These are phyloP conservation scores for Hipposideros armiger DNA, from an alignment of 2,113 vertebrate genomes.

Conservation along the genomic window DNA sequence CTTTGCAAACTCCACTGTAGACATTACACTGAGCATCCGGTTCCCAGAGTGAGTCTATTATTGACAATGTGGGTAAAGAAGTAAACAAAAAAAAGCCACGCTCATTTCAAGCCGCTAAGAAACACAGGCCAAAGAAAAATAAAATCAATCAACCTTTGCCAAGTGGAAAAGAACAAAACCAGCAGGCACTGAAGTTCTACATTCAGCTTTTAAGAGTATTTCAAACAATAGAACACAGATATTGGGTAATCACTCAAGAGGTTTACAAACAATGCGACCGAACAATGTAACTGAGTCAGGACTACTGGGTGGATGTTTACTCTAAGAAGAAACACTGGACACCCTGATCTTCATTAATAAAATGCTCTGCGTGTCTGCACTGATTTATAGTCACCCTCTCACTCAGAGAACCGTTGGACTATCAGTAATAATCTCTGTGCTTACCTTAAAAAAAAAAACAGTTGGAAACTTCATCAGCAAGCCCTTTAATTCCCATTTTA, in stretches of 20 bases:
- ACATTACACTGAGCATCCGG: background rate
- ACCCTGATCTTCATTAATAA: background rate
- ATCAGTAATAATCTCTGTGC: background rate
- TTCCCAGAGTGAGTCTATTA: constrained; percentile 42
- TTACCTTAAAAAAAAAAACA: background rate
- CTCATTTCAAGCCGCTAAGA: constrained; percentile 71
- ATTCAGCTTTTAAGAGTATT: constrained; percentile 51
- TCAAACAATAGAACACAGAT: constrained; percentile 65
- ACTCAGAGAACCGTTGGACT: background rate
- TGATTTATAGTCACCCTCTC: background rate
- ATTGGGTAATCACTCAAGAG: background rate
- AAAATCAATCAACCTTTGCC: constrained; percentile 76
- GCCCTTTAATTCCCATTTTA: background rate
- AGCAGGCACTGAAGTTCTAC: constrained; percentile 46
- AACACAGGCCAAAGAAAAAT: constrained; percentile 73
- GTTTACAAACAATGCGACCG: constrained; percentile 29
- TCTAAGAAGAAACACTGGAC: background rate
- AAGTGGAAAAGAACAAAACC: constrained; percentile 77
- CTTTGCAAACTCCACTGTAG: constrained; percentile 4
- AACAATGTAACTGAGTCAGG: background rate
- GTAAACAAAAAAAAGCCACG: constrained; percentile 57
- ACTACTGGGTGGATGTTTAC: background rate
- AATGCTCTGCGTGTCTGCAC: background rate
- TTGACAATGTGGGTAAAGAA: constrained; percentile 67
- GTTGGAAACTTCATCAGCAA: background rate